These are phyloP conservation scores for Megaustenia siamemsis DNA, from an alignment of 2,888 invertebrate species.

Conservation along the genomic window DNA sequence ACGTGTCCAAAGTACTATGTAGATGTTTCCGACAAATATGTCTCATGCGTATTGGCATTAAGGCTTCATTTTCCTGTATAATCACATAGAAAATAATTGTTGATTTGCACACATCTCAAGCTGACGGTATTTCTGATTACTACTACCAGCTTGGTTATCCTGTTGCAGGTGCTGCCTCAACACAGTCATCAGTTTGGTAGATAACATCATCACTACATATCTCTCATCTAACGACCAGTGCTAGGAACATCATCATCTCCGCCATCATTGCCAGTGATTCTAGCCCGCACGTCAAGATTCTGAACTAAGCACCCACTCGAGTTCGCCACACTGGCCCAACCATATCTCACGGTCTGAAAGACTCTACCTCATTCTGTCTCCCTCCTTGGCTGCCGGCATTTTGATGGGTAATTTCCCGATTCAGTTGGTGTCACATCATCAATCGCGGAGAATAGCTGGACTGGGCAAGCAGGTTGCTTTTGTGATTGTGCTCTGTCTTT, in stretches of 20 bases:
- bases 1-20: too few species aligned
- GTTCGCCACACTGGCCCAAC: constrained; percentile 40
- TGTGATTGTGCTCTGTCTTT: too few species aligned
- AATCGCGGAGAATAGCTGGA: too few species aligned
- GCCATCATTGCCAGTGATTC: not conserved
- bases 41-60: too few species aligned
- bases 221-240: not conserved
- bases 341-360: constrained; percentile 30
- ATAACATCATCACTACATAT: not conserved
- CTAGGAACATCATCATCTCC: not conserved
- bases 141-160: not conserved
- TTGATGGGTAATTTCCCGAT: constrained; percentile 40
- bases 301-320: not conserved
- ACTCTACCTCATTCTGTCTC: constrained; percentile 24
- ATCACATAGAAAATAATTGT: too few species aligned
- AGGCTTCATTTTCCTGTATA: too few species aligned
- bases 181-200: too few species aligned
- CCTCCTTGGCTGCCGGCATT: constrained; percentile 22
- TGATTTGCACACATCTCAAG: too few species aligned
- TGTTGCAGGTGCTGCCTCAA: not conserved
- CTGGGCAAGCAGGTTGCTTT: too few species aligned
- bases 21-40: too few species aligned
- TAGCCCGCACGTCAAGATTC: not conserved
- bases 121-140: too few species aligned
- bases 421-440: too few species aligned